phyloP scores from a whole-genome alignment of 2,797 vertebrate species.

The Eptatretus atami region DNA sequence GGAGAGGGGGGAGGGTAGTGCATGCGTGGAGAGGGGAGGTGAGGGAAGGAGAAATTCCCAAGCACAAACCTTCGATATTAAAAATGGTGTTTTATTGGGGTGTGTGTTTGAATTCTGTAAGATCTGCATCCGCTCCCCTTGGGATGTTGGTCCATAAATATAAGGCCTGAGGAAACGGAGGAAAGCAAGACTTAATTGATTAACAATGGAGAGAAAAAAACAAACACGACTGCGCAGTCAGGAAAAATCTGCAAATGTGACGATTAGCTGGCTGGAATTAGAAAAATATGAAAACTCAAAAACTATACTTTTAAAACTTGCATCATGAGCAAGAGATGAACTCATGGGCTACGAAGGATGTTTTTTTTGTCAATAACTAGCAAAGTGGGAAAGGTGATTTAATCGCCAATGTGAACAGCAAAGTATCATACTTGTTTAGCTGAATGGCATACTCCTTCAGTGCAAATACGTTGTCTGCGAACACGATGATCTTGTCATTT shows the following conservation, averaged over 20 bases:
- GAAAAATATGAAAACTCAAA: constrained; percentile 7
- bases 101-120: constrained; percentile 95
- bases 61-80: constrained; percentile 57
- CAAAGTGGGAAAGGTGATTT: no score
- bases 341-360: no score
- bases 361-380: no score
- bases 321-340: no score
- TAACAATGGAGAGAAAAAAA: no score
- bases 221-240: no score
- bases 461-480: constrained; percentile 90
- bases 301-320: neutral
- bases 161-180: constrained; percentile 31
- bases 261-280: neutral
- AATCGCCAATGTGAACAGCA: no score
- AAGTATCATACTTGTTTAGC: constrained; percentile 40
- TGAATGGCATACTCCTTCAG: constrained; percentile 78
- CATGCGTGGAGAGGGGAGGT: no score
- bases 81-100: constrained; percentile 97
- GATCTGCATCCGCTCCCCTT: constrained; percentile 92
- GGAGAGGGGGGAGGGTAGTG: no score
- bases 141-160: constrained; percentile 86
- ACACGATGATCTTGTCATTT: constrained; percentile 98
- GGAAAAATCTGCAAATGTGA: no score
- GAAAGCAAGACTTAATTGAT: neutral
- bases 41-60: no score